phyloP scores from a whole-genome alignment of 2,797 vertebrate species.

The Chromis chromis region DNA sequence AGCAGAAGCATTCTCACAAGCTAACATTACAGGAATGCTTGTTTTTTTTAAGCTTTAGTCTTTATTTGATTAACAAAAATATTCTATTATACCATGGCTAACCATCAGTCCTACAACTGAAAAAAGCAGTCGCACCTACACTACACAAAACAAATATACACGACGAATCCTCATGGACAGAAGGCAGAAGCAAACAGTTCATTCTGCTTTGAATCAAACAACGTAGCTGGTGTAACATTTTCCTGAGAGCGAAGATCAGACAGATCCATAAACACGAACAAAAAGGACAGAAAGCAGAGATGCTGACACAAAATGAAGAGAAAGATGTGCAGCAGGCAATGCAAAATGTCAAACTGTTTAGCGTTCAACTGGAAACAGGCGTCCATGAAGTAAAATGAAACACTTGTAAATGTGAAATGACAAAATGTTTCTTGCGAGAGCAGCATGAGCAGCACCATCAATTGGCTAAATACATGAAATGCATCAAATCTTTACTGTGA shows the following conservation, averaged over 20 bases:
- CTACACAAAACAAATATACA: constrained; percentile 51
- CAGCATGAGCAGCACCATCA: constrained; percentile 41
- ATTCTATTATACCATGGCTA: constrained; percentile 52
- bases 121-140: constrained; percentile 33
- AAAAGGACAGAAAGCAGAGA: not conserved
- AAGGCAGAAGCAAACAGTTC: constrained; percentile 40
- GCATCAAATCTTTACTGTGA: not conserved
- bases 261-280: constrained; percentile 44
- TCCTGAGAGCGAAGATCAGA: constrained; percentile 80
- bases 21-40: constrained; percentile 36
- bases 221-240: constrained; percentile 73
- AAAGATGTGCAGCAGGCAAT: not conserved
- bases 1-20: constrained; percentile 50
- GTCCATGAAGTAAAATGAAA: not conserved
- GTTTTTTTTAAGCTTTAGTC: constrained; percentile 51
- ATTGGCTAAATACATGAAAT: constrained; percentile 18
- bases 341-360: not conserved
- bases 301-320: not conserved
- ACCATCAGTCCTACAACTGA: constrained; percentile 20
- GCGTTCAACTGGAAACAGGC: constrained; percentile 4
- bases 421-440: not conserved
- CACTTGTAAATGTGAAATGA: constrained; percentile 18
- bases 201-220: constrained; percentile 56
- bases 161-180: constrained; percentile 8
- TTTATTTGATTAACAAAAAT: constrained; percentile 59